A percentile compares a stretch with the other conserved stretches of the same genome.
Conservation (phyloP, 92 coral and sea anemone species). For the Parazoanthus swiftii region DNA sequence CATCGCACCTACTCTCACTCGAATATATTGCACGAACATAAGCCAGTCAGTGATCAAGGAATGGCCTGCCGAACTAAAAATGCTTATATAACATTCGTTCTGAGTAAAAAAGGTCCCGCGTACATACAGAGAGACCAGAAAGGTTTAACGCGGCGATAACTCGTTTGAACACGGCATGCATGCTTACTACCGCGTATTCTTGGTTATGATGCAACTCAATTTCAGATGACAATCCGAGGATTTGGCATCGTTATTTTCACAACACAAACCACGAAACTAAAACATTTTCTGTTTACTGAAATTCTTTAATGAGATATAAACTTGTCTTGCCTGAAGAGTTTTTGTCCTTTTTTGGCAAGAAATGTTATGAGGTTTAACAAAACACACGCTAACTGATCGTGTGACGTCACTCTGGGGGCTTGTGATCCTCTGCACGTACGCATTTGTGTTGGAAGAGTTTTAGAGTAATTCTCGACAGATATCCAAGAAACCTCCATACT, state of each 20-base stretch:
- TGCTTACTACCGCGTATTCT: not conserved
- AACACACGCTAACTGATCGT: not conserved
- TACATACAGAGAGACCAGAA: not conserved
- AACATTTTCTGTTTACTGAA: not conserved
- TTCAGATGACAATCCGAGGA: not conserved
- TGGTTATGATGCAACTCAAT: not conserved
- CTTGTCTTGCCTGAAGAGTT: not conserved
- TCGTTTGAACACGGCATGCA: not conserved
- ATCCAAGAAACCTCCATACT: not conserved
- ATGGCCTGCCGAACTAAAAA: not conserved
- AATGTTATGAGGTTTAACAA: not conserved
- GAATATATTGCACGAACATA: too few relatives aligned
- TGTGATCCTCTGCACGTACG: not conserved
- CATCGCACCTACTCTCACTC: not conserved
- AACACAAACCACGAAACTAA: not conserved
- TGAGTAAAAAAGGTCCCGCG: not conserved
- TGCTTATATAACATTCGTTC: too few relatives aligned
- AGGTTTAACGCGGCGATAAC: not conserved
- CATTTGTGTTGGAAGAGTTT: not conserved
- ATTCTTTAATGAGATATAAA: not conserved
- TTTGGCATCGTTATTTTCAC: not conserved
- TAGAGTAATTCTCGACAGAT: not conserved
- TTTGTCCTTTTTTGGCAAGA: not conserved
- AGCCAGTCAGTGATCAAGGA: too few relatives aligned
- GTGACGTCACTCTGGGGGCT: not conserved